Percentiles rank a stretch among this genome's conserved stretches.
These are phyloP conservation scores for Balanococcus diminutus DNA, from an alignment of 2,888 invertebrate genomes.

Conservation along the genomic window DNA sequence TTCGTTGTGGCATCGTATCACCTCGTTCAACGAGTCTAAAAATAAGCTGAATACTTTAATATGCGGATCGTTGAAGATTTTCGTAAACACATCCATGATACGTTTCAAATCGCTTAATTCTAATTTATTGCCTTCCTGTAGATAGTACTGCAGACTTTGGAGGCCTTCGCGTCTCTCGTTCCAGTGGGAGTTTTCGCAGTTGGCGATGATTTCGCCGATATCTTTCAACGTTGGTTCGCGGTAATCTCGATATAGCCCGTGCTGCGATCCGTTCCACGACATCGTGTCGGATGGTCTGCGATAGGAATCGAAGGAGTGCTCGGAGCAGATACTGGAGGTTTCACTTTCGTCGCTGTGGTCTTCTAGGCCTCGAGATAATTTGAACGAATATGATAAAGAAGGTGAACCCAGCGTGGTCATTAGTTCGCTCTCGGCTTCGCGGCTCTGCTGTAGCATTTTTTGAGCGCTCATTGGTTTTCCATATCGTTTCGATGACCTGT, in stretches of 20 bases:
- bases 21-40: slow-evolving; percentile 89
- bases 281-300: slow-evolving; percentile 80
- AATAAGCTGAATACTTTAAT: slow-evolving; percentile 90
- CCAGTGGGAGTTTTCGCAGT: slow-evolving; percentile 90
- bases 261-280: slow-evolving; percentile 83
- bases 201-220: slow-evolving; percentile 82
- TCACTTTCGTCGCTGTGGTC: slow-evolving; percentile 89
- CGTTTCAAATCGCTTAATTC: slow-evolving; percentile 76
- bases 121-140: slow-evolving; percentile 72
- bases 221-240: slow-evolving; percentile 64
- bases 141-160: slow-evolving; percentile 75
- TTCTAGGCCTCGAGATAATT: slow-evolving; percentile 62
- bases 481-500: background rate
- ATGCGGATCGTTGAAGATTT: slow-evolving; percentile 97
- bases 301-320: slow-evolving; percentile 83
- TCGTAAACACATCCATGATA: slow-evolving; percentile 90
- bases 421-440: slow-evolving; percentile 84
- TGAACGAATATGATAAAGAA: slow-evolving; percentile 16
- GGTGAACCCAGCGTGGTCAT: slow-evolving; percentile 67
- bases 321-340: slow-evolving; percentile 94
- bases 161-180: slow-evolving; percentile 96
- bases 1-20: slow-evolving; percentile 82
- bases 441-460: slow-evolving; percentile 81
- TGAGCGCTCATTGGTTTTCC: slow-evolving; percentile 73
- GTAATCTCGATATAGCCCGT: slow-evolving; percentile 71